Evolutionary conservation across 2,113 vertebrate species (phyloP), one percentile per base, ranked within the genome.

Genomic region (Chunga burmeisteri): DNA sequence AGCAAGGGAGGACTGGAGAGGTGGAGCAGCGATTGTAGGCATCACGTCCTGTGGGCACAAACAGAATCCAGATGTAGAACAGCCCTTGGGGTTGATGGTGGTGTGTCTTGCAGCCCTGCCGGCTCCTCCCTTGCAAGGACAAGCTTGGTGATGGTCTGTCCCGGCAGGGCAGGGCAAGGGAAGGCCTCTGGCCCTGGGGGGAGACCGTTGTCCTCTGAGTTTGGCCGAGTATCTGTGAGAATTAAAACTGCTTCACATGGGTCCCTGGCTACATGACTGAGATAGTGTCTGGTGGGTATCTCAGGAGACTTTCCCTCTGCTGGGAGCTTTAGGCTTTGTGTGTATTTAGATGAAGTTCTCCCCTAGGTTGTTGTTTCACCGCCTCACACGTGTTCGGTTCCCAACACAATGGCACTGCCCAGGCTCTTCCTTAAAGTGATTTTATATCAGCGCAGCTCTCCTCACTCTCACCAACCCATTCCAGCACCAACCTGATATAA

Each of bases 201-300:
- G 13, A 56, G 34, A 21, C 53, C 1, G 1, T 18, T 40, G 52
- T 77, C 29, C 65, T 73, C 55, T 25, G 49, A 42, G 29, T 73
- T 59, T 74, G 72, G 38, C 29, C 50, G 14, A 53, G n/a, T 40
- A 40, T 44, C 62, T 71, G 40, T 32, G n/a, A 81, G 63, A 65
- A 30, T 66, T 47, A 47, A 49, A 50, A 8, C 27, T 46, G 46
- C 25, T 79, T 73, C 32, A 12, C 11, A 3, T 27, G 11, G 11
- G 9, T 11, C 32, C 47, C 32, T 86, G 77, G 13, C 72, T 78
- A 7, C 3, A 1, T 27, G 34, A 21, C 87, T 8, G 4, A 16
- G 32, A 1, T 3, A 3, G n/a, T 0, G 0, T 15, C 20, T 90
- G 46, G 0, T 52, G 46, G 26, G 14, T 50, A 9, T 8, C 66